Conservation (phyloP, 2,888 invertebrate species). For the Philaethria dido region DNA sequence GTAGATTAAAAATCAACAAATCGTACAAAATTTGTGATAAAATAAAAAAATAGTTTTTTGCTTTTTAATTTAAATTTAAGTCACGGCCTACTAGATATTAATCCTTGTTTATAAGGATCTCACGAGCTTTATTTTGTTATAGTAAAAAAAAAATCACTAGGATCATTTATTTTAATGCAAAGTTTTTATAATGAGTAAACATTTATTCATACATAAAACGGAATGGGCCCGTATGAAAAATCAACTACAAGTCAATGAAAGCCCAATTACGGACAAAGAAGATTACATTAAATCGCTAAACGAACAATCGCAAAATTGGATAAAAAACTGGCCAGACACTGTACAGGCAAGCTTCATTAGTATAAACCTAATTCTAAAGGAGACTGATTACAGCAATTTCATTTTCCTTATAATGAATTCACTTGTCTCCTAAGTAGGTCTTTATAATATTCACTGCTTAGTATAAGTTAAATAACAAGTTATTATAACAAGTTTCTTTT, state of each 20-base stretch:
- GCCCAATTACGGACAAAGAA: slow-evolving; percentile 30
- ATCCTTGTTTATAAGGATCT: neutral
- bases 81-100: slow-evolving; percentile 15
- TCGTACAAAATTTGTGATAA: neutral
- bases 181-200: slow-evolving; percentile 12
- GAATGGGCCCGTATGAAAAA: slow-evolving; percentile 62
- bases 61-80: too few relatives aligned
- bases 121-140: neutral
- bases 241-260: slow-evolving; percentile 34
- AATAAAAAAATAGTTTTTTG: neutral
- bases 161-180: too few relatives aligned
- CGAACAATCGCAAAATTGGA: slow-evolving; percentile 60
- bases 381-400: neutral
- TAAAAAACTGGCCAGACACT: slow-evolving; percentile 62
- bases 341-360: slow-evolving; percentile 50
- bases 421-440: too few relatives aligned
- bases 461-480: neutral
- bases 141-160: neutral
- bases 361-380: neutral
- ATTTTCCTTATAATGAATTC: neutral
- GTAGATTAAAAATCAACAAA: too few relatives aligned
- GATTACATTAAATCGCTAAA: slow-evolving; percentile 55
- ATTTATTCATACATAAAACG: slow-evolving; percentile 52
- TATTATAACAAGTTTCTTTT: too few relatives aligned
- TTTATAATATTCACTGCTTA: neutral